Evolutionary conservation across 2,888 invertebrate species (phyloP).

Genomic region (Exocentrus adspersus): DNA sequence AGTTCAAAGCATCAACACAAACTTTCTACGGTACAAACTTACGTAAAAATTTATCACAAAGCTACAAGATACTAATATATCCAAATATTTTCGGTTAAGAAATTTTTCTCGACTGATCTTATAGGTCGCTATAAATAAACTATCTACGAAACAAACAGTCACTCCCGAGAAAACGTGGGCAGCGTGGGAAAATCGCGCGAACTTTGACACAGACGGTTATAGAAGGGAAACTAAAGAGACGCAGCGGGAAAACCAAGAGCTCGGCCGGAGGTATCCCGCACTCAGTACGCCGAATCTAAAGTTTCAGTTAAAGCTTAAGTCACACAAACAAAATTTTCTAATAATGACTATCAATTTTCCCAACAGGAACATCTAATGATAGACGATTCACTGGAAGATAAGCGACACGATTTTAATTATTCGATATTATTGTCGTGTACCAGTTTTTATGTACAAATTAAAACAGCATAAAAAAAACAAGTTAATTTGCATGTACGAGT

Average conservation of each 20-base stretch:
- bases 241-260: constrained; percentile 14
- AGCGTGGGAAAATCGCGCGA: constrained; percentile 22
- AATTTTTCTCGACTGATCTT: too few relatives aligned
- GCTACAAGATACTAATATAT: too few relatives aligned
- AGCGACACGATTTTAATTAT: constrained; percentile 13
- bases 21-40: not conserved
- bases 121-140: not conserved
- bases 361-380: not conserved
- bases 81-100: too few relatives aligned
- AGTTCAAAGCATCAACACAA: constrained; percentile 1
- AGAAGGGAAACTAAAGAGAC: constrained; percentile 33
- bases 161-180: constrained; percentile 22
- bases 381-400: constrained; percentile 6
- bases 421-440: not conserved
- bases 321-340: constrained; percentile 26
- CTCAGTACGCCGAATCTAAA: constrained; percentile 46
- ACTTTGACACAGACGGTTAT: constrained; percentile 28
- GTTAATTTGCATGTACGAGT: not conserved
- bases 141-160: too few relatives aligned
- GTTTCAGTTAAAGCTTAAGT: constrained; percentile 18
- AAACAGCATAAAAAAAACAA: not conserved
- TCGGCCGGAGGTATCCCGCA: constrained; percentile 25
- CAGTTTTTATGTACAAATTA: not conserved
- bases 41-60: constrained; percentile 11
- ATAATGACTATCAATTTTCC: constrained; percentile 28